Conservation (phyloP, 2,888 invertebrate species). For the Sinopyrophorus schimmeli region DNA sequence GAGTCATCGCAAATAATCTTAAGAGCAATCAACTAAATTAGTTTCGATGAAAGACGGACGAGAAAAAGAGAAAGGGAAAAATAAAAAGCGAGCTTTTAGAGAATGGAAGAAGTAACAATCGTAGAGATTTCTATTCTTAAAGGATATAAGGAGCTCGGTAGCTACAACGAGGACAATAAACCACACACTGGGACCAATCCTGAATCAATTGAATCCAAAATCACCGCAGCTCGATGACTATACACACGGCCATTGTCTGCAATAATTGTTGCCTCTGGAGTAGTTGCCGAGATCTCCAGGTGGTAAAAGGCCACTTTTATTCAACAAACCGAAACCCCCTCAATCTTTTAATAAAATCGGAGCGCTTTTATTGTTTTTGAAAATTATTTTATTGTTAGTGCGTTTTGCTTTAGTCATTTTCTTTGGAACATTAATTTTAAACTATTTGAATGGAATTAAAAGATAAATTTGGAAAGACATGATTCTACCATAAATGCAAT, state of each 20-base stretch:
- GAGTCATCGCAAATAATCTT: too few relatives aligned
- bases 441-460: too few relatives aligned
- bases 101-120: conserved; percentile 12
- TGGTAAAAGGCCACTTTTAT: conserved; percentile 54
- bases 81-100: too few relatives aligned
- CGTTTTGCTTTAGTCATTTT: too few relatives aligned
- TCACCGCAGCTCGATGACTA: conserved; percentile 52
- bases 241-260: conserved; percentile 52
- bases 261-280: conserved; percentile 56
- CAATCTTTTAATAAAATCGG: conserved; percentile 6
- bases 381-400: too few relatives aligned
- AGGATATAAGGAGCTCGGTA: conserved; percentile 39
- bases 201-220: conserved; percentile 53
- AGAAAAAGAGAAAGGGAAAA: too few relatives aligned
- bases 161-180: conserved; percentile 49
- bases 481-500: too few relatives aligned
- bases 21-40: too few relatives aligned
- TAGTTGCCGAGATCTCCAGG: conserved; percentile 53
- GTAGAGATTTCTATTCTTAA: conserved; percentile 27
- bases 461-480: too few relatives aligned
- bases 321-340: conserved; percentile 34
- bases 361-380: too few relatives aligned
- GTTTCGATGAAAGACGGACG: too few relatives aligned
- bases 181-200: conserved; percentile 54
- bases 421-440: too few relatives aligned